These are phyloP conservation scores for Pteronura brasiliensis DNA, from an alignment of 2,113 vertebrate species.

Conservation along the genomic window DNA sequence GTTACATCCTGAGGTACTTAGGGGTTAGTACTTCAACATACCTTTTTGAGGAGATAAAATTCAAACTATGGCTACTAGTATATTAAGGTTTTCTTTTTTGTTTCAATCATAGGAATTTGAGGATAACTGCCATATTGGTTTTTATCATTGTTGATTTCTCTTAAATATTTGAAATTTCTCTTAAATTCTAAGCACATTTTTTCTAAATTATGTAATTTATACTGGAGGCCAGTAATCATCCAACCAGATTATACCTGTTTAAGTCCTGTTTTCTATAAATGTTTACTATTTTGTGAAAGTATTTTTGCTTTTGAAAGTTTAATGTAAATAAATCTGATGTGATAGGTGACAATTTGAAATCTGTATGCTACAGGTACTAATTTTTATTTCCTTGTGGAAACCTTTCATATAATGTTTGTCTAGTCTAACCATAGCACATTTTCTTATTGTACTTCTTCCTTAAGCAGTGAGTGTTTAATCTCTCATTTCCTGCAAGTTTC, in stretches of 20 bases:
- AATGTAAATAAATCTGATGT: not conserved
- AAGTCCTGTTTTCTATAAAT: not conserved
- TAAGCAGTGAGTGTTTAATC: not conserved
- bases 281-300: not conserved
- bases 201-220: not conserved
- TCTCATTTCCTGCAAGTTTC: conserved; percentile 21
- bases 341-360: not conserved
- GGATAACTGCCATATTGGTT: not conserved
- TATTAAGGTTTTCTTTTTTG: not conserved
- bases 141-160: not conserved
- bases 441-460: not conserved
- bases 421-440: not conserved
- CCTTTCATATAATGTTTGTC: not conserved
- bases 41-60: not conserved
- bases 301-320: conserved; percentile 17
- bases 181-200: conserved; percentile 6
- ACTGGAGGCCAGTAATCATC: not conserved
- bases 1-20: not conserved
- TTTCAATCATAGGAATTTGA: not conserved
- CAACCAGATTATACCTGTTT: not conserved
- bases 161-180: conserved; percentile 10
- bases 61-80: not conserved
- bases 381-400: not conserved
- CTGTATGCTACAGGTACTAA: not conserved
- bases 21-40: not conserved